These are phyloP conservation scores for Charanyca ferruginea DNA, from an alignment of 2,888 invertebrate genomes.

Conservation along the genomic window DNA sequence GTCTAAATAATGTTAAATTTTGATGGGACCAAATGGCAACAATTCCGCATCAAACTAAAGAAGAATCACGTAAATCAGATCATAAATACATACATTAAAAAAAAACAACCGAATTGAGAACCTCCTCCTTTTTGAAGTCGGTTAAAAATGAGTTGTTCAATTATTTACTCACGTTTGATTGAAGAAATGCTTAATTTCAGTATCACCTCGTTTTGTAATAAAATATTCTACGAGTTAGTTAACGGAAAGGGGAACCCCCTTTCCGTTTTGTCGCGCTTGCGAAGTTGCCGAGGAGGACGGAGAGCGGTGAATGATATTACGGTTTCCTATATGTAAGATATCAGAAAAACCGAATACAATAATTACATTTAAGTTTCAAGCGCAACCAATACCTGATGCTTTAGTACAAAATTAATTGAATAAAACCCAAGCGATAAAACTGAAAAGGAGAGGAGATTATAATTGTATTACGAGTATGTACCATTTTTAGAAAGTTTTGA, in stretches of 20 bases:
- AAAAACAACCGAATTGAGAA: too few relatives aligned
- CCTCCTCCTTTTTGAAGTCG: too few relatives aligned
- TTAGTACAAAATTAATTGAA: not conserved
- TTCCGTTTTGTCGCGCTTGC: conserved; percentile 17
- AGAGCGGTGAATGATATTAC: conserved; percentile 21
- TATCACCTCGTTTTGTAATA: conserved; percentile 4
- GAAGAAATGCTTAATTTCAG: conserved; percentile 10
- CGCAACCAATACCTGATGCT: not conserved
- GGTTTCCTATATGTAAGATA: not conserved
- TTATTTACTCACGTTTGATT: conserved; percentile 19
- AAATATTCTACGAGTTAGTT: too few relatives aligned
- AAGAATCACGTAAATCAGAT: too few relatives aligned
- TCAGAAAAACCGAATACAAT: not conserved
- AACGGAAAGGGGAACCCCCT: too few relatives aligned
- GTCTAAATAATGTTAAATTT: too few relatives aligned
- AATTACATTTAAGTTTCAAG: not conserved
- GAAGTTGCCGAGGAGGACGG: not conserved
- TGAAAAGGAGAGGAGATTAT: too few relatives aligned
- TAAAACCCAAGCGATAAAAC: too few relatives aligned
- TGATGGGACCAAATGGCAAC: too few relatives aligned
- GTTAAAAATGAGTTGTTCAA: not conserved
- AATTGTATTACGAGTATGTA: not conserved
- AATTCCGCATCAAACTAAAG: too few relatives aligned
- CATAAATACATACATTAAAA: too few relatives aligned
- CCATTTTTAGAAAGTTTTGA: not conserved